phyloP scores from a whole-genome alignment of 1,140 invertebrate genomes.

The Drosophila bifasciata region DNA sequence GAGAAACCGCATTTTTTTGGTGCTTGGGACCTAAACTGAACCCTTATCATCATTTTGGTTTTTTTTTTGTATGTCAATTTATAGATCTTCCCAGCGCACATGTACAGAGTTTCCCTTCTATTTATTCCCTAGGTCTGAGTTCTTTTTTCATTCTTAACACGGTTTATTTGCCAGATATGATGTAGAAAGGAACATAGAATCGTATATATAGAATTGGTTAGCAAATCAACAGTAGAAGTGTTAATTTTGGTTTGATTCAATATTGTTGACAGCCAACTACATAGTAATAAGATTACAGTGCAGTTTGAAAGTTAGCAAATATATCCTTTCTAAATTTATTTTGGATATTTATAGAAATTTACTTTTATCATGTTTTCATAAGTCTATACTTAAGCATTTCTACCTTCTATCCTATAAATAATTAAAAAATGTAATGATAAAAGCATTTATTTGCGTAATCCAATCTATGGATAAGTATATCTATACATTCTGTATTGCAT shows the following conservation, averaged over 20 bases:
- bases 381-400: neutral
- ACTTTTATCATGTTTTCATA: neutral
- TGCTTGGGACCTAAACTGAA: constrained; percentile 50
- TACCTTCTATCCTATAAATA: constrained; percentile 30
- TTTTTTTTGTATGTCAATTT: constrained; percentile 82
- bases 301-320: too few relatives aligned
- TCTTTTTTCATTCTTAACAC: constrained; percentile 81
- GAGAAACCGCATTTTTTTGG: constrained; percentile 59
- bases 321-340: constrained; percentile 44
- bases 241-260: too few relatives aligned
- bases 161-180: constrained; percentile 77
- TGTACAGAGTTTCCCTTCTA: constrained; percentile 4
- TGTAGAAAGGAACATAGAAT: constrained; percentile 65
- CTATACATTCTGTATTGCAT: constrained; percentile 44
- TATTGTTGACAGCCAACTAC: too few relatives aligned
- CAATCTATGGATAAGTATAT: constrained; percentile 43
- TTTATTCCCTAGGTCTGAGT: constrained; percentile 34
- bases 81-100: constrained; percentile 56
- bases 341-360: constrained; percentile 45
- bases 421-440: constrained; percentile 56
- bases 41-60: constrained; percentile 77
- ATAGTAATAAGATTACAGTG: too few relatives aligned
- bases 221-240: too few relatives aligned
- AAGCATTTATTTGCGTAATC: constrained; percentile 59
- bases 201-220: neutral